Conservation (phyloP, 2,888 invertebrate species). For the Calliphora vomitoria region DNA sequence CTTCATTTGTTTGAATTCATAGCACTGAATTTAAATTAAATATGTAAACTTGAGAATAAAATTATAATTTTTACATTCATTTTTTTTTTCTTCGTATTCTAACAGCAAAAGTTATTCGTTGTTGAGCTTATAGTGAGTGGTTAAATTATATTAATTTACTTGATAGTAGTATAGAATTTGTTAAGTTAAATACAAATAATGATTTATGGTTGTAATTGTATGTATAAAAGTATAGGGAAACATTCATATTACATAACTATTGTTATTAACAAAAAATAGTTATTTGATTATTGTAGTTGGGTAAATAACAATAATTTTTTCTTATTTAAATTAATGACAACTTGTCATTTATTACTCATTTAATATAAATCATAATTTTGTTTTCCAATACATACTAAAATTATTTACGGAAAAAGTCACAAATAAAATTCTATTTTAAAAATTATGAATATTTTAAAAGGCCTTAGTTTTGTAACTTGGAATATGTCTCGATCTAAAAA, state of each 20-base stretch:
- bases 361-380: neutral
- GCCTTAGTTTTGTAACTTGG: no score
- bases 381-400: no score
- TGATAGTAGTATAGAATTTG: neutral
- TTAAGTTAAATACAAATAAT: neutral
- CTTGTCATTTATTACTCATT: neutral
- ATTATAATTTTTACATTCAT: neutral
- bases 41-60: neutral
- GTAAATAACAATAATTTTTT: neutral
- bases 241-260: neutral
- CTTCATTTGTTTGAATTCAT: constrained; percentile 1
- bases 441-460: no score
- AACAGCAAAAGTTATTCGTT: neutral
- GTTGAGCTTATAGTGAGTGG: neutral
- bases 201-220: no score
- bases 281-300: neutral
- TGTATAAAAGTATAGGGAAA: neutral
- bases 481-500: no score
- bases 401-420: no score
- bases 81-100: no score
- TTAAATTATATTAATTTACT: constrained; percentile 14
- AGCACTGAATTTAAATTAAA: neutral
- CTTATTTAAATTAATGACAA: neutral
- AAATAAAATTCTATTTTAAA: no score
- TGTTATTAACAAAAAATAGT: neutral